A percentile compares a stretch with the other conserved stretches of the same genome.
These are phyloP conservation scores for Tromatobia lineatoria DNA, from an alignment of 2,888 invertebrate species.

Conservation along the genomic window DNA sequence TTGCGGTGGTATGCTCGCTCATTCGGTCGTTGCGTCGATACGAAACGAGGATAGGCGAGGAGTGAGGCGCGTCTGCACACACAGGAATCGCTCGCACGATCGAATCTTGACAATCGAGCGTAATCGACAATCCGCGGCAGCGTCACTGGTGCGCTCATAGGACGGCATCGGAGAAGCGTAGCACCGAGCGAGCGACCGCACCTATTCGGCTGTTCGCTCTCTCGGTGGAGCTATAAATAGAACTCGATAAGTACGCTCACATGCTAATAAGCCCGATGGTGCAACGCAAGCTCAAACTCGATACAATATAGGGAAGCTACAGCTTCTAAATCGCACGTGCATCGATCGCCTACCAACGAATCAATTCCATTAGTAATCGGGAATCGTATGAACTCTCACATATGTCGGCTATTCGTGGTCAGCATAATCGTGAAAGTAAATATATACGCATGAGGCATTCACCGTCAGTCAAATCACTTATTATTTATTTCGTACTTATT, in stretches of 20 bases:
- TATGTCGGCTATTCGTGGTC: background rate
- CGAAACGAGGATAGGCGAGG: conserved; percentile 22
- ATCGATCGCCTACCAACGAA: conserved; percentile 42
- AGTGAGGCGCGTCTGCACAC: conserved; percentile 12
- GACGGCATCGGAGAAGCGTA: background rate
- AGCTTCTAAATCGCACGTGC: conserved; percentile 2
- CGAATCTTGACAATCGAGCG: conserved; percentile 56
- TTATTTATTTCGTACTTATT: too few species aligned
- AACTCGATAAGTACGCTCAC: conserved; percentile 64
- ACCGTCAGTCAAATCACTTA: too few species aligned
- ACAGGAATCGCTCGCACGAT: conserved; percentile 46
- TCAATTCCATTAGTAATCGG: conserved; percentile 30
- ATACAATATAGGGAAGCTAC: conserved; percentile 33
- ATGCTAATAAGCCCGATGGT: conserved; percentile 58
- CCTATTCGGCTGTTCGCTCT: conserved; percentile 46
- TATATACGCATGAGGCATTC: background rate
- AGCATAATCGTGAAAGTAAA: background rate
- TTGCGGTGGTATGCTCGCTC: conserved; percentile 16
- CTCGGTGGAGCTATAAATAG: conserved; percentile 62
- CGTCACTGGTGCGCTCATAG: conserved; percentile 51
- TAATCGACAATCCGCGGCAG: conserved; percentile 58
- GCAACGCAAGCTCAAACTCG: conserved; percentile 26
- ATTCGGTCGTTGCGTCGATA: conserved; percentile 25
- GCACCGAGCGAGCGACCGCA: conserved; percentile 43
- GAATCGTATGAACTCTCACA: conserved; percentile 30